phyloP scores from a whole-genome alignment of 2,888 invertebrate genomes.

The Plusia festucae region DNA sequence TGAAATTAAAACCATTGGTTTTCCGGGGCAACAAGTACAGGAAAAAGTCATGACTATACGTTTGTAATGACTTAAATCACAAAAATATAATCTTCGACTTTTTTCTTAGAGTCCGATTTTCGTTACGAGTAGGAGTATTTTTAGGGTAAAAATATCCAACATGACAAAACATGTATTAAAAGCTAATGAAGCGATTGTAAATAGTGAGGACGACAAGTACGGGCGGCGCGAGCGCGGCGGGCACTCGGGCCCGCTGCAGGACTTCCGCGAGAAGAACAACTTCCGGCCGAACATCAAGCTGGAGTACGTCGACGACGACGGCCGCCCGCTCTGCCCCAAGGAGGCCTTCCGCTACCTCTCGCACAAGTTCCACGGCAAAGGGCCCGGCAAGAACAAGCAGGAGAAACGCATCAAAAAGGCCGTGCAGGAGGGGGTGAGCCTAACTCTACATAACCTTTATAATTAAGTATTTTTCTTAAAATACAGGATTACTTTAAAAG shows the following conservation, averaged over 20 bases:
- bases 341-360: slow-evolving; percentile 99
- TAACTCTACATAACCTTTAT: background rate
- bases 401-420: slow-evolving; percentile 98
- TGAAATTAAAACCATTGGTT: too few relatives aligned
- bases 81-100: too few relatives aligned
- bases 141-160: too few relatives aligned
- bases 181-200: background rate
- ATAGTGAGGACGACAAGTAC: slow-evolving; percentile 57
- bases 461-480: too few relatives aligned
- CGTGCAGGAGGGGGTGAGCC: slow-evolving; percentile 95
- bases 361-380: slow-evolving; percentile 99
- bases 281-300: slow-evolving; percentile 98
- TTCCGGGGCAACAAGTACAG: too few relatives aligned
- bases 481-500: too few relatives aligned
- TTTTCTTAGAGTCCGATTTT: too few relatives aligned
- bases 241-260: slow-evolving; percentile 94
- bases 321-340: slow-evolving; percentile 96
- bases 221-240: slow-evolving; percentile 91
- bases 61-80: too few relatives aligned
- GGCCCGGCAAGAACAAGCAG: slow-evolving; percentile 99
- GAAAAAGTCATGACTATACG: too few relatives aligned
- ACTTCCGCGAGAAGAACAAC: slow-evolving; percentile 97
- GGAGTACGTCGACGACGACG: slow-evolving; percentile 99
- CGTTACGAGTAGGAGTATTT: too few relatives aligned
- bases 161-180: too few relatives aligned